Evolutionary conservation across 2,888 invertebrate genomes (phyloP).

Genomic region (Heliconius ismenius): DNA sequence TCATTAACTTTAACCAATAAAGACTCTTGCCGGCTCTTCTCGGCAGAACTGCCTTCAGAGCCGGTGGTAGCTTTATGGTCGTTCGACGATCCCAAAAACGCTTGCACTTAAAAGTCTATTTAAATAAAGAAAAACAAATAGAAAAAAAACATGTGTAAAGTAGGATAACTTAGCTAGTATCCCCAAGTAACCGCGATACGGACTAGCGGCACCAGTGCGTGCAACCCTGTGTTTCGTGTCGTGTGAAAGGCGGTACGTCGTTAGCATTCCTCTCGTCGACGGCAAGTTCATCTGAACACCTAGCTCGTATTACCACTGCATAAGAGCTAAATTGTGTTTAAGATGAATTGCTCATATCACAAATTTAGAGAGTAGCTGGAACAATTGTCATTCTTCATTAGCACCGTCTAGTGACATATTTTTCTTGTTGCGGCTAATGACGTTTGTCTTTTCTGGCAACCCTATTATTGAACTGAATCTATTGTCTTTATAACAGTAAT

Average conservation of each 20-base stretch:
- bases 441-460: constrained; percentile 34
- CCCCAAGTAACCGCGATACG: constrained; percentile 33
- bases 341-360: constrained; percentile 45
- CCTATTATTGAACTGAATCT: constrained; percentile 13
- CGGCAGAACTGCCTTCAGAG: no score
- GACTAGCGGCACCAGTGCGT: constrained; percentile 41
- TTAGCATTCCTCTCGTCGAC: constrained; percentile 72
- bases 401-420: constrained; percentile 62
- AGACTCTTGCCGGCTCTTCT: no score
- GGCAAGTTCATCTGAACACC: constrained; percentile 32
- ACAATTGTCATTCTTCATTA: constrained; percentile 72
- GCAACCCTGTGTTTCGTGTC: constrained; percentile 46
- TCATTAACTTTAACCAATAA: no score
- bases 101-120: no score
- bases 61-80: no score
- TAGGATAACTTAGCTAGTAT: not conserved
- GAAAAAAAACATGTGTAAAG: not conserved
- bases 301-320: constrained; percentile 30
- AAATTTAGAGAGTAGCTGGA: constrained; percentile 67
- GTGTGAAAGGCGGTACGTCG: constrained; percentile 54
- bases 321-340: constrained; percentile 12
- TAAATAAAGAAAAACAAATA: no score
- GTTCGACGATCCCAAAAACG: no score
- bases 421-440: constrained; percentile 50
- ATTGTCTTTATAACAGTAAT: constrained; percentile 4